phyloP scores from a whole-genome alignment of 2,888 invertebrate species.

The Meiosimyza platycephala region DNA sequence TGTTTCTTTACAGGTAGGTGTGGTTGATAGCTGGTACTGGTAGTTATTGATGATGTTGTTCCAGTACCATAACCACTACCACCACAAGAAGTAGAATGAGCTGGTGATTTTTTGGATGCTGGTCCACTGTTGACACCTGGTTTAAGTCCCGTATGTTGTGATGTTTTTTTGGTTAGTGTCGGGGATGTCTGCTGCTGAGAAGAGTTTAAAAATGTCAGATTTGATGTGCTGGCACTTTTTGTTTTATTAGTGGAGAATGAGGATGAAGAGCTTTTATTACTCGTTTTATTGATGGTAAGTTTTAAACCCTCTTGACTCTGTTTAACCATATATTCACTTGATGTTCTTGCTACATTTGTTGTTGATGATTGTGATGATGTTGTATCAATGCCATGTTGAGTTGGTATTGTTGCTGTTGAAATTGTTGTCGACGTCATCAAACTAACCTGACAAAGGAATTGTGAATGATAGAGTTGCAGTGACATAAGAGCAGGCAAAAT shows the following conservation, averaged over 20 bases:
- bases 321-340: slow-evolving; percentile 87
- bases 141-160: slow-evolving; percentile 85
- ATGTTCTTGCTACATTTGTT: slow-evolving; percentile 33
- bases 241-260: slow-evolving; percentile 6
- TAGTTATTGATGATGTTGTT: slow-evolving; percentile 22
- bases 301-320: slow-evolving; percentile 88
- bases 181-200: slow-evolving; percentile 35
- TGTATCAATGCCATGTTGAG: slow-evolving; percentile 35
- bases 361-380: slow-evolving; percentile 30
- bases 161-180: slow-evolving; percentile 55
- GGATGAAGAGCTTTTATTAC: slow-evolving; percentile 67
- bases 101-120: slow-evolving; percentile 75
- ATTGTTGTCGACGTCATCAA: slow-evolving; percentile 64
- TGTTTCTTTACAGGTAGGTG: slow-evolving; percentile 51
- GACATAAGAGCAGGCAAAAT: slow-evolving; percentile 24
- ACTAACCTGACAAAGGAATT: slow-evolving; percentile 66
- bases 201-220: slow-evolving; percentile 36
- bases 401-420: slow-evolving; percentile 46
- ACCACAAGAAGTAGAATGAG: slow-evolving; percentile 22
- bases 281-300: slow-evolving; percentile 90
- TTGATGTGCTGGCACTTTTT: slow-evolving; percentile 36
- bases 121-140: slow-evolving; percentile 89
- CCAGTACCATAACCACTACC: not conserved
- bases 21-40: slow-evolving; percentile 23
- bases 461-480: slow-evolving; percentile 45